Evolutionary conservation across 1,140 invertebrate genomes (phyloP).

Genomic region (Pseudomyrmex sp.): DNA sequence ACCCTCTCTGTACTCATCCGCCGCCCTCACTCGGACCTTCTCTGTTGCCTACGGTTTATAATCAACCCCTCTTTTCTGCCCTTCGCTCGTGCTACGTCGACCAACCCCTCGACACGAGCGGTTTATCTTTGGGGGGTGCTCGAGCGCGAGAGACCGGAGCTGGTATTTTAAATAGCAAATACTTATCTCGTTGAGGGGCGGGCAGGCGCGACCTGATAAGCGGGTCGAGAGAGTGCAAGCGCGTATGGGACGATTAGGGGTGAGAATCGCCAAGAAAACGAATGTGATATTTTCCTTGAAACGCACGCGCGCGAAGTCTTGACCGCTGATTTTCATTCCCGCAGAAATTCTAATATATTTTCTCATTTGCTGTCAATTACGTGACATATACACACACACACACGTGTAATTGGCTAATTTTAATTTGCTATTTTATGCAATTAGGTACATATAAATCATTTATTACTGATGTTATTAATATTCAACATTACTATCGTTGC

Average conservation of each 20-base stretch:
- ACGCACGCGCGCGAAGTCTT: constrained; percentile 12
- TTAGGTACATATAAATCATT: not conserved
- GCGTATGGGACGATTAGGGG: constrained; percentile 55
- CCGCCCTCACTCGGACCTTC: constrained; percentile 38
- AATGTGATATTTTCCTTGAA: constrained; percentile 5
- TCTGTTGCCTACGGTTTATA: constrained; percentile 74
- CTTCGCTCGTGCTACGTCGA: constrained; percentile 30
- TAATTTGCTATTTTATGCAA: too few species aligned
- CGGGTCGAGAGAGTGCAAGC: constrained; percentile 66
- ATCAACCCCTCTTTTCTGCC: constrained; percentile 67
- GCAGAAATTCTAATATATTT: not conserved
- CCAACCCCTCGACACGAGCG: constrained; percentile 75
- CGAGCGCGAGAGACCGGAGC: constrained; percentile 69
- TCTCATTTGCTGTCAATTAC: too few species aligned
- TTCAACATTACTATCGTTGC: constrained; percentile 11
- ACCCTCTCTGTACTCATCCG: constrained; percentile 45
- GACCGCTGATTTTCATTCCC: constrained; percentile 13
- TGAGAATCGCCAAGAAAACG: constrained; percentile 54
- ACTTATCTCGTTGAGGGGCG: constrained; percentile 80
- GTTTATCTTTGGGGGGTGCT: constrained; percentile 80
- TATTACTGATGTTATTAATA: constrained; percentile 34
- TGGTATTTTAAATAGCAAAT: constrained; percentile 85
- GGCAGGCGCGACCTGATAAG: constrained; percentile 60
- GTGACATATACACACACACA: too few species aligned
- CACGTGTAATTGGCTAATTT: too few species aligned